These are phyloP conservation scores for Trachelipus rathkii DNA, from an alignment of 1,140 invertebrate genomes.

Conservation along the genomic window DNA sequence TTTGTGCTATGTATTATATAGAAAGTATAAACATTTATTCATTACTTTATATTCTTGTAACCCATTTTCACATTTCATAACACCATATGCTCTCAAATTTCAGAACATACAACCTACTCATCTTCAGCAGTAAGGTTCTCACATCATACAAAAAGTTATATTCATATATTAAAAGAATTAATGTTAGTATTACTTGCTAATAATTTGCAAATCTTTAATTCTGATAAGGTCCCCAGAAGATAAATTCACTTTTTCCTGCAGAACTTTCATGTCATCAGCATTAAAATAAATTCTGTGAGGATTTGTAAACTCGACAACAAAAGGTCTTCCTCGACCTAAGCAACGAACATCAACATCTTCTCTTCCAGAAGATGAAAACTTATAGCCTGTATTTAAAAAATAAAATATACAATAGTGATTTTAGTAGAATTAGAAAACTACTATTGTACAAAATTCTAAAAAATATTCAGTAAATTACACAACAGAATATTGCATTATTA, in stretches of 20 bases:
- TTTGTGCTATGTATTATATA: too few relatives aligned
- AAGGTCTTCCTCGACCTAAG: slow-evolving; percentile 78
- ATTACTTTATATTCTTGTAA: too few relatives aligned
- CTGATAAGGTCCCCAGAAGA: slow-evolving; percentile 56
- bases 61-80: too few relatives aligned
- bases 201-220: slow-evolving; percentile 62
- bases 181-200: slow-evolving; percentile 56
- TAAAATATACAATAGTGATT: not conserved
- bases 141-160: slow-evolving; percentile 23
- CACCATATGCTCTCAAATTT: too few relatives aligned
- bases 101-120: too few relatives aligned
- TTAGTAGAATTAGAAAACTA: too few relatives aligned
- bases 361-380: slow-evolving; percentile 81
- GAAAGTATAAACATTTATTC: too few relatives aligned
- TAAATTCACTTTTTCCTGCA: slow-evolving; percentile 62
- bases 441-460: too few relatives aligned
- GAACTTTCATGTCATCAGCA: slow-evolving; percentile 52
- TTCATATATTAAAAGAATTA: not conserved
- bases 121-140: too few relatives aligned
- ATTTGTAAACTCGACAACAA: slow-evolving; percentile 75
- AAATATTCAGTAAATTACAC: too few relatives aligned
- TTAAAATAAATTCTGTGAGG: slow-evolving; percentile 59
- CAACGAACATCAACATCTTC: slow-evolving; percentile 92
- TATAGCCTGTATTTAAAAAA: slow-evolving; percentile 52
- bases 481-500: too few relatives aligned